Evolutionary conservation across 2,888 invertebrate genomes (phyloP).

Genomic region (Chloromyia formosa): DNA sequence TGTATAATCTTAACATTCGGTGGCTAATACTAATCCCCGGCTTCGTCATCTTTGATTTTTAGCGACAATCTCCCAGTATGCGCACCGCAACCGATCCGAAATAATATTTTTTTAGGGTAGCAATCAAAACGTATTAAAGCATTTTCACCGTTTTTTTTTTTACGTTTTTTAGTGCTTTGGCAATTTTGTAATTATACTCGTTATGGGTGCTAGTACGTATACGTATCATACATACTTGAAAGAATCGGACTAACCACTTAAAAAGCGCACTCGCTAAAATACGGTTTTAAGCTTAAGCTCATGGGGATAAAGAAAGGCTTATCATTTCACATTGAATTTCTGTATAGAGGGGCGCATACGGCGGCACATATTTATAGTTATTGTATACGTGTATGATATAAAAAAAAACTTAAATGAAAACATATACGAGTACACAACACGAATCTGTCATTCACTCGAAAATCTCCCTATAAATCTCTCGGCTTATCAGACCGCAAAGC

Average conservation of each 20-base stretch:
- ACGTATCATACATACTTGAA: not conserved
- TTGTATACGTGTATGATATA: not conserved
- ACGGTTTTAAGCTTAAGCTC: constrained; percentile 32
- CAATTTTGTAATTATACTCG: no score
- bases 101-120: not conserved
- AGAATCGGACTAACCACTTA: constrained; percentile 20
- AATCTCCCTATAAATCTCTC: constrained; percentile 44
- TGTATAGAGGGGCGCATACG: not conserved
- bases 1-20: not conserved
- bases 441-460: constrained; percentile 43
- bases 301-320: constrained; percentile 34
- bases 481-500: constrained; percentile 44
- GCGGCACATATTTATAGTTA: not conserved
- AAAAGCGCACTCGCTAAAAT: constrained; percentile 5
- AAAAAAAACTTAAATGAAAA: constrained; percentile 3
- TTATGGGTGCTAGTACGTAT: no score
- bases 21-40: not conserved
- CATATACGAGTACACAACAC: constrained; percentile 14
- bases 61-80: not conserved
- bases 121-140: constrained; percentile 25
- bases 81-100: no score
- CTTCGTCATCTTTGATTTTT: not conserved
- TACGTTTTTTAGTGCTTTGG: not conserved
- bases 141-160: not conserved
- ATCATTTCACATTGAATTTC: constrained; percentile 36